Base-by-base conservation (phyloP, 2,888 invertebrate genomes). In the Stenichneumon culpator region DNA sequence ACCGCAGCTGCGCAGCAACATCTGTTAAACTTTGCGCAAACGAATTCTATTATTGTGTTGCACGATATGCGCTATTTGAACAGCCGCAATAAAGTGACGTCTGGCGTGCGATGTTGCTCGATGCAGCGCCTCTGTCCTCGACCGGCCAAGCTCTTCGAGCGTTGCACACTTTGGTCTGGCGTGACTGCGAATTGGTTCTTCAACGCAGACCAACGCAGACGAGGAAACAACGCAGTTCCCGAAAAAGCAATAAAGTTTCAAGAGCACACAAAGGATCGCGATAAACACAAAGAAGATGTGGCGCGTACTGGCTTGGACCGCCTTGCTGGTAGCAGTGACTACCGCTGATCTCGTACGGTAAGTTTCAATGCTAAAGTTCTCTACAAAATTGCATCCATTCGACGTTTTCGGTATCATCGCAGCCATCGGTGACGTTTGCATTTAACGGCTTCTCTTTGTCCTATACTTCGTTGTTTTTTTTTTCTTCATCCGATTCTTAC, bases 281-380 rank as follows among this genome's bases (percentile, higher is more conserved):
- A 54, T 14, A 28, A 22, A 60, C 9, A 14, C 14, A 11, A 60
- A 14, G 44, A 88, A 87, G 79, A 90, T 90, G 90, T 87, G 89
- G 86, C 87, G 89, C 22, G 72, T 87, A 72, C 50, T 89, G n/a
- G 70, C 87, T 52, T 88, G 84, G 85, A 77, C 87, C 50, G 85
- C 87, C 70, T 54, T 89, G 14, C 65, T 88, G 50, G 79, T 88
- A 47, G 82, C 84, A 60, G 72, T 90, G 9, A 82, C 82, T 22
- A 87, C 83, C 73, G 90, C 89, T 11, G 86, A 89, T 57, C 81
- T 90, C 6, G 6, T 90, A 25, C 89, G 90, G 90, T 90, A 85
- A 87, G 83, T 74, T 25, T 22, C 7, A 11, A 44, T 32, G 19
- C 4, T 39, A 68, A 6, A 6, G 19, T 16, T 47, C 5, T 16